Evolutionary conservation across 2,888 invertebrate genomes (phyloP), one percentile per base, ranked within the genome.

Genomic region (Polydrusus cervinus): DNA sequence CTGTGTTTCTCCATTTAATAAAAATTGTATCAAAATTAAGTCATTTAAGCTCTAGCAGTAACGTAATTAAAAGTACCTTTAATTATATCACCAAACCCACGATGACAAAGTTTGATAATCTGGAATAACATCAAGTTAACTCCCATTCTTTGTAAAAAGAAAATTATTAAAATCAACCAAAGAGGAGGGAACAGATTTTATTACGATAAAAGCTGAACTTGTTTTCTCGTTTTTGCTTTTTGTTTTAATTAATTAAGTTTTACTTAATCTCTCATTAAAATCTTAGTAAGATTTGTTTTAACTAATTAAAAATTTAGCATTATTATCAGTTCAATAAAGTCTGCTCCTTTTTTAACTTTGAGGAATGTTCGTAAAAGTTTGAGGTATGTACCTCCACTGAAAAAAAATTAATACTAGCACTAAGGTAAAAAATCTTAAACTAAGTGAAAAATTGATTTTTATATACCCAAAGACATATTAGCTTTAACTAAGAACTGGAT

Each of bases 241-340:
- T 53, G 53, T 53, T 53, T 53, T 53, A 53, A 53, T 53, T 53
- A 53, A 53, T 53, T 53, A 53, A 53, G 53, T 53, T 53, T 53
- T 20, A 53, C 53, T 53, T 53, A 53, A 53, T 53, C 53, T 53
- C 53, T 53, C 53, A 53, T 53, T 53, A 53, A 53, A 53, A 53
- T 53, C 53, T 53, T 20, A 53, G 25, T 53, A 1, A 20, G 53
- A 53, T 53, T 45, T 45, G 45, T 45, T 53, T 53, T 25, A 25
- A 53, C 25, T 53, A 53, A 53, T 53, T 53, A 53, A 53, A 53
- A 53, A 53, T 53, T 53, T 25, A 25, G 53, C 25, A 20, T 20
- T 53, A 53, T 53, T 53, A 53, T 25, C 53, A 25, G 53, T 53
- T 53, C 53, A 53, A 20, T 53, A 20, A 53, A 53, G 25, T 53